phyloP scores from a whole-genome alignment of 2,113 vertebrate species.

The Cettia cetti region DNA sequence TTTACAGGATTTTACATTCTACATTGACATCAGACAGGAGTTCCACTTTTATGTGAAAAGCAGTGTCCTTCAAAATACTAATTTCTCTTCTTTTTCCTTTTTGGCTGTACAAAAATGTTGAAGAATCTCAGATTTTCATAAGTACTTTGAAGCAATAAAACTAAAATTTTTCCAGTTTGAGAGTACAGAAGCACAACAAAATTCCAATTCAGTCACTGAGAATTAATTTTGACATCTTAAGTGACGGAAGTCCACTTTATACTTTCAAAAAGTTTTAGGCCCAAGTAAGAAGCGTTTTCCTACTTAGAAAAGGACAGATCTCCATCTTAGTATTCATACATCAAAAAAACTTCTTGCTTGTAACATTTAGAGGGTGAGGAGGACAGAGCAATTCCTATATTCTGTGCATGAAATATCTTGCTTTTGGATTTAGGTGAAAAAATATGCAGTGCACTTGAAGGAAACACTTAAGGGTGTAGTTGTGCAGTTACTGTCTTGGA shows the following conservation, averaged over 20 bases:
- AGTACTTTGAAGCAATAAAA: background rate
- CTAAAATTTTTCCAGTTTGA: background rate
- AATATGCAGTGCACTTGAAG: background rate
- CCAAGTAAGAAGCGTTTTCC: background rate
- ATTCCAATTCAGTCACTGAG: background rate
- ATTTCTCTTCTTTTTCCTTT: background rate
- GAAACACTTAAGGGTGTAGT: background rate
- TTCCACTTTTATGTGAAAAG: conserved; percentile 13
- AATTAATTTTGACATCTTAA: background rate
- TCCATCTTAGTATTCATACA: background rate
- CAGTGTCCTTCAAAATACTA: background rate
- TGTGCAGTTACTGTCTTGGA: background rate
- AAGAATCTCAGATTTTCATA: background rate
- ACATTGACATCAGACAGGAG: background rate
- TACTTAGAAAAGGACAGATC: background rate
- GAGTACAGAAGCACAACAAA: background rate
- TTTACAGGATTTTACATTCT: background rate
- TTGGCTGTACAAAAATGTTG: background rate
- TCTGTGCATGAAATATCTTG: accelerated
- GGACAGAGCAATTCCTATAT: background rate
- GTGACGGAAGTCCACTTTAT: background rate
- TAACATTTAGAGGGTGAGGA: background rate
- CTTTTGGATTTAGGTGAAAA: background rate
- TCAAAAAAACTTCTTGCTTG: background rate
- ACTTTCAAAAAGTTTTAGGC: background rate